Conservation (phyloP, 53 echinoderm and acorn worm genomes). For the Luidia sarsii region DNA sequence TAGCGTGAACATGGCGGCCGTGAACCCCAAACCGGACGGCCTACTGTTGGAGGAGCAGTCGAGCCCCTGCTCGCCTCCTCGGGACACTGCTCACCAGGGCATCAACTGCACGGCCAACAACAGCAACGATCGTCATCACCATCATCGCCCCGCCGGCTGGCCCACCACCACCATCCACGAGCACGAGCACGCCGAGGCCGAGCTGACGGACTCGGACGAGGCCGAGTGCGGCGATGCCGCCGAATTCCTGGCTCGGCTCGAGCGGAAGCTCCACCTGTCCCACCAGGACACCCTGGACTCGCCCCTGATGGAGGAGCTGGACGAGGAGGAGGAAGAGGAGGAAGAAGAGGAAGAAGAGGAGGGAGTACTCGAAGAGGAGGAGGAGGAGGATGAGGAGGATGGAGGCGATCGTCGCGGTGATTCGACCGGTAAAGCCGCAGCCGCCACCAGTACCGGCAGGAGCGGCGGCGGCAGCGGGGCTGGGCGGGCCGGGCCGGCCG, state of each 20-base stretch:
- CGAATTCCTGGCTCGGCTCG: constrained; percentile 32
- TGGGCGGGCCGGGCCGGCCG: no score
- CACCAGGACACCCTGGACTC: constrained; percentile 44
- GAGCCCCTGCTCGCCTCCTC: no score
- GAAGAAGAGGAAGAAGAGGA: constrained; percentile 43
- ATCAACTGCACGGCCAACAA: constrained; percentile 17
- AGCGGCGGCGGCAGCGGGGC: neutral
- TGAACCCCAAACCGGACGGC: no score
- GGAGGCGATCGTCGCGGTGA: no score
- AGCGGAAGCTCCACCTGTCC: constrained; percentile 37
- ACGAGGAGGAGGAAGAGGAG: constrained; percentile 33
- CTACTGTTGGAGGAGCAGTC: no score
- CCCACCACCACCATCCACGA: constrained; percentile 40
- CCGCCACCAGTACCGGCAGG: constrained; percentile 7
- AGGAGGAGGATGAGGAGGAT: constrained; percentile 40
- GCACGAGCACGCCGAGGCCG: constrained; percentile 25
- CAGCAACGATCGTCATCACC: constrained; percentile 39
- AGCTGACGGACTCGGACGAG: constrained; percentile 29
- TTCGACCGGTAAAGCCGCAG: constrained; percentile 25
- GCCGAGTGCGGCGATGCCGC: constrained; percentile 15
- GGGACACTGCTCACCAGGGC: no score
- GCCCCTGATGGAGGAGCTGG: constrained; percentile 40
- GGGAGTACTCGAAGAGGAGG: no score
- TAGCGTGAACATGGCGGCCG: no score
- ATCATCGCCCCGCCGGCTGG: constrained; percentile 29